These are phyloP conservation scores for Parascotia fuliginaria DNA, from an alignment of 2,888 invertebrate genomes.

Conservation along the genomic window DNA sequence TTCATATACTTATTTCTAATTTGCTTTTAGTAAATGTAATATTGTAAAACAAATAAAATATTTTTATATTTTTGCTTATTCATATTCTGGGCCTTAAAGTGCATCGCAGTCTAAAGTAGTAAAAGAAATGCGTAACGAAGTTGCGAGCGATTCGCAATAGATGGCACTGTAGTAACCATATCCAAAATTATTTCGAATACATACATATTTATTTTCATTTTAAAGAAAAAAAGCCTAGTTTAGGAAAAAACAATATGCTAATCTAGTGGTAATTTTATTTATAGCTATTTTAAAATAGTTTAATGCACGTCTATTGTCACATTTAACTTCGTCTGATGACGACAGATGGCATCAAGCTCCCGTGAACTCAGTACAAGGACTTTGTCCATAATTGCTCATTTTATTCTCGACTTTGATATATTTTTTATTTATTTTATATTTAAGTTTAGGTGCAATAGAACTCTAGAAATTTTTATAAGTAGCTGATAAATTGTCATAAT, in stretches of 20 bases:
- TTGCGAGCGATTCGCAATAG: conserved; percentile 23
- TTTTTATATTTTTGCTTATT: too few relatives aligned
- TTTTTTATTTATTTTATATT: conserved; percentile 22
- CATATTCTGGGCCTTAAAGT: too few relatives aligned
- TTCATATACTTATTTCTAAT: conserved; percentile 17
- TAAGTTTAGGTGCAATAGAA: conserved; percentile 15
- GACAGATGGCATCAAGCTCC: conserved; percentile 36
- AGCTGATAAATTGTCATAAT: conserved; percentile 1
- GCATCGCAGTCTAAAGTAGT: conserved; percentile 7
- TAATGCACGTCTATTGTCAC: too few relatives aligned
- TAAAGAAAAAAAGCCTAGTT: neutral
- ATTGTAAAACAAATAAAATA: neutral
- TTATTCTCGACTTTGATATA: conserved; percentile 4
- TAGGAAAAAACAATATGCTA: neutral
- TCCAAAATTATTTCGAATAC: neutral
- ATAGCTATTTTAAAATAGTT: too few relatives aligned
- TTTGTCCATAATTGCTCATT: neutral
- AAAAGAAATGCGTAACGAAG: conserved; percentile 5
- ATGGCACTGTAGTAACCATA: conserved; percentile 28
- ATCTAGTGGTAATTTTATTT: too few relatives aligned
- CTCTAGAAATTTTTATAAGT: conserved; percentile 2
- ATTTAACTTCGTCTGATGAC: neutral
- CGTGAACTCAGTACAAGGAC: neutral
- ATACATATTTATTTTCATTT: neutral
- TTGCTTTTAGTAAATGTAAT: conserved; percentile 9